These are phyloP conservation scores for Hermaeophaga mercurialis DNA, from an alignment of 2,888 invertebrate species.

Conservation along the genomic window DNA sequence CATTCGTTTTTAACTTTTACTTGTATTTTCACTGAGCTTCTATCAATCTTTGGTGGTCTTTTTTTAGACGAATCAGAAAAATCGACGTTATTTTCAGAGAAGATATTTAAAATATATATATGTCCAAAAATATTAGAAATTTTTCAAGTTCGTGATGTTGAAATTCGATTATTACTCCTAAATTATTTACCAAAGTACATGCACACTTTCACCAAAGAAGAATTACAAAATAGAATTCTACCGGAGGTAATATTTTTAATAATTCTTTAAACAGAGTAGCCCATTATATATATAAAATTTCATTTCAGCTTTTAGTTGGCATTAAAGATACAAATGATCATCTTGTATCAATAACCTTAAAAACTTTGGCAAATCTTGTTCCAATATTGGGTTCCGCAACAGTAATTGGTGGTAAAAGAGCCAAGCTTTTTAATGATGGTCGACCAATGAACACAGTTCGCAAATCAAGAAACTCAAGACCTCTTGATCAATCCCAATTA, in stretches of 20 bases:
- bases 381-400: slow-evolving; percentile 83
- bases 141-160: slow-evolving; percentile 84
- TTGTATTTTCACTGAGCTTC: no score
- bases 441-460: slow-evolving; percentile 63
- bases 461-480: slow-evolving; percentile 34
- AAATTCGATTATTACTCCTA: slow-evolving; percentile 78
- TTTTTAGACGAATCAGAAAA: slow-evolving; percentile 46
- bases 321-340: slow-evolving; percentile 86
- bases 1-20: no score
- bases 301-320: slow-evolving; percentile 75
- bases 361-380: slow-evolving; percentile 82
- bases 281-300: slow-evolving; percentile 15
- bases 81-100: slow-evolving; percentile 66
- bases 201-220: slow-evolving; percentile 74
- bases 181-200: slow-evolving; percentile 79
- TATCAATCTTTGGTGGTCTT: no score
- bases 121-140: slow-evolving; percentile 78
- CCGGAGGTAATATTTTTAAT: slow-evolving; percentile 70
- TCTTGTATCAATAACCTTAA: slow-evolving; percentile 80
- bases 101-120: slow-evolving; percentile 73
- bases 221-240: slow-evolving; percentile 76
- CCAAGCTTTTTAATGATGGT: slow-evolving; percentile 84
- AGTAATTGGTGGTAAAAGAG: slow-evolving; percentile 83
- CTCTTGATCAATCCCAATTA: slow-evolving; percentile 13
- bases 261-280: background rate